Evolutionary conservation across 2,888 invertebrate genomes (phyloP).

Genomic region (Protodeltote pygarga): DNA sequence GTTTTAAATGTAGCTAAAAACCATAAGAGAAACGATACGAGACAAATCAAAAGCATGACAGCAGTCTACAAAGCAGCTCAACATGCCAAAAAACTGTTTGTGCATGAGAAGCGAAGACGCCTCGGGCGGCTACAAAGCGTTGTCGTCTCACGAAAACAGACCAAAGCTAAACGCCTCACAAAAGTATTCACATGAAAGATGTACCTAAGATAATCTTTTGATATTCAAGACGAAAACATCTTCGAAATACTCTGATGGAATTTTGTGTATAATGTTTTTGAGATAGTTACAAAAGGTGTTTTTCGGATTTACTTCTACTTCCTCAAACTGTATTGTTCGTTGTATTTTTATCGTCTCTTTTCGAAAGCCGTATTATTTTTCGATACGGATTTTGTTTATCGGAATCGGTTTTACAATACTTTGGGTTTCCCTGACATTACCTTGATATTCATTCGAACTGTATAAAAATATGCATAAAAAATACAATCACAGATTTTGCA

Average conservation of each 20-base stretch:
- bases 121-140: constrained; percentile 36
- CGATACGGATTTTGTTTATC: constrained; percentile 4
- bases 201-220: constrained; percentile 30
- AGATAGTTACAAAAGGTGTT: constrained; percentile 34
- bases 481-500: too few species aligned
- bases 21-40: too few species aligned
- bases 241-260: constrained; percentile 28
- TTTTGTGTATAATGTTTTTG: constrained; percentile 24
- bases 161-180: constrained; percentile 17
- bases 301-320: constrained; percentile 21
- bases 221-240: constrained; percentile 20
- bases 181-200: constrained; percentile 25
- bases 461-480: too few species aligned
- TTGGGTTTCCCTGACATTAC: too few species aligned
- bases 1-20: too few species aligned
- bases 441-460: too few species aligned
- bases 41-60: constrained; percentile 14
- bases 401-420: neutral
- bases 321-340: constrained; percentile 8
- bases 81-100: constrained; percentile 27
- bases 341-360: constrained; percentile 20
- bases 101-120: constrained; percentile 21
- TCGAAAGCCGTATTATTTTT: constrained; percentile 7
- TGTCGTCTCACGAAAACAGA: constrained; percentile 30
- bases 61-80: constrained; percentile 7